Evolutionary conservation across 2,797 vertebrate genomes (phyloP).

Genomic region (Garrulus glandarius): DNA sequence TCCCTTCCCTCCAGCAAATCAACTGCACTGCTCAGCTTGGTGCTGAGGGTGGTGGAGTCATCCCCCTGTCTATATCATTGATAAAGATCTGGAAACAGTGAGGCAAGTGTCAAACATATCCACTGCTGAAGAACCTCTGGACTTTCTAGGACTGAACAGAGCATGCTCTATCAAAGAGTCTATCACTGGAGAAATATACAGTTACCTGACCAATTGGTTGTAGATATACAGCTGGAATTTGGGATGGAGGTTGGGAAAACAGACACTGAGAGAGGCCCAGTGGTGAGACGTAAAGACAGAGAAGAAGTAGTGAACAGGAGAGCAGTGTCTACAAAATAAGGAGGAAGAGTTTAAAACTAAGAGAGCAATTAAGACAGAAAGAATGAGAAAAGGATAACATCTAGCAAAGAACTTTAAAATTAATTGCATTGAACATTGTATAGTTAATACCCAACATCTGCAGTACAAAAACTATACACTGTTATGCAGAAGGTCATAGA

Average conservation of each 20-base stretch:
- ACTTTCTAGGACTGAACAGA: conserved; percentile 79
- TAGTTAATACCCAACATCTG: conserved; percentile 24
- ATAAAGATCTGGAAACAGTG: background rate
- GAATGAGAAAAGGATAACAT: conserved; percentile 73
- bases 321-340: conserved; percentile 98
- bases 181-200: conserved; percentile 78
- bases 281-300: conserved; percentile 99
- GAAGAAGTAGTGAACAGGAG: conserved; percentile 99
- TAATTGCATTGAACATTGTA: conserved; percentile 60
- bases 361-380: conserved; percentile 75
- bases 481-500: conserved; percentile 47
- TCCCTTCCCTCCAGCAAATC: background rate
- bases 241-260: conserved; percentile 98
- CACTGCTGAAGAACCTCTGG: conserved; percentile 39
- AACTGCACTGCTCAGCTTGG: background rate
- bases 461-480: conserved; percentile 50
- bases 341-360: conserved; percentile 81
- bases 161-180: conserved; percentile 90
- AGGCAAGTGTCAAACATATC: background rate
- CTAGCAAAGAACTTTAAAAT: conserved; percentile 60
- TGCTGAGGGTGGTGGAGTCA: background rate
- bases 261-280: conserved; percentile 99
- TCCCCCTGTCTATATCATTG: background rate
- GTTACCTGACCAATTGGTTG: conserved; percentile 99
- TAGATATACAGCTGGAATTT: conserved; percentile 99